A percentile compares a stretch with the other conserved stretches of the same genome.
These are phyloP conservation scores for Marronus borbonicus DNA, from an alignment of 2,888 invertebrate genomes.

Conservation along the genomic window DNA sequence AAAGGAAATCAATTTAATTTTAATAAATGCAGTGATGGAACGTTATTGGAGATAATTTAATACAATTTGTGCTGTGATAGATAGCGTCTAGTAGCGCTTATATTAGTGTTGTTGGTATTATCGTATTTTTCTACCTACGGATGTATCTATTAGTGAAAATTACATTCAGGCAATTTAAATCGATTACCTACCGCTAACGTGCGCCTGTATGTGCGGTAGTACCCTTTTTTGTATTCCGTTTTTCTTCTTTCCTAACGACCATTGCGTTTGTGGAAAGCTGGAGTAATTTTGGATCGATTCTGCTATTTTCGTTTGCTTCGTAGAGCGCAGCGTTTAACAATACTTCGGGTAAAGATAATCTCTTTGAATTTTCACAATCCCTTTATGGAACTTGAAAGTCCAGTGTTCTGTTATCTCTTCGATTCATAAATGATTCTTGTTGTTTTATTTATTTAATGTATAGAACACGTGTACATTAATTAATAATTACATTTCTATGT, in stretches of 20 bases:
- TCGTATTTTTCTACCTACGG: slow-evolving; percentile 62
- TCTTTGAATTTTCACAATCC: not conserved
- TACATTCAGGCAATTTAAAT: slow-evolving; percentile 30
- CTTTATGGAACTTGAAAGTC: not conserved
- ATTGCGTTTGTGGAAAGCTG: slow-evolving; percentile 25
- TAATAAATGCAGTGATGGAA: not conserved
- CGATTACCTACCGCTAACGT: slow-evolving; percentile 22
- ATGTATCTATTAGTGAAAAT: slow-evolving; percentile 52
- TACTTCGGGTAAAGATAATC: slow-evolving; percentile 34
- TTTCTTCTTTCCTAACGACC: slow-evolving; percentile 13
- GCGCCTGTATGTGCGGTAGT: slow-evolving; percentile 1
- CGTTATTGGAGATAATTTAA: slow-evolving; percentile 47
- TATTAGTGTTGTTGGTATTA: slow-evolving; percentile 4
- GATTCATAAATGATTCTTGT: not conserved
- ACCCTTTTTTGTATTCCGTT: slow-evolving; percentile 4
- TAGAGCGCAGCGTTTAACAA: not conserved
- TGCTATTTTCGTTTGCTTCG: slow-evolving; percentile 30
- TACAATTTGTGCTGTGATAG: slow-evolving; percentile 59
- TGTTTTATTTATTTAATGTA: not conserved
- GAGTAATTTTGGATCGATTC: slow-evolving; percentile 41
- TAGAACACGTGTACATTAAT: not conserved
- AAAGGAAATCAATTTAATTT: slow-evolving; percentile 46
- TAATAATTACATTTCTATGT: not conserved
- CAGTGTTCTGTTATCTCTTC: not conserved
- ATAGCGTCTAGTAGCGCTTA: slow-evolving; percentile 36